Conservation (phyloP, 2,113 vertebrate genomes). For the Coracopsis vasa region DNA sequence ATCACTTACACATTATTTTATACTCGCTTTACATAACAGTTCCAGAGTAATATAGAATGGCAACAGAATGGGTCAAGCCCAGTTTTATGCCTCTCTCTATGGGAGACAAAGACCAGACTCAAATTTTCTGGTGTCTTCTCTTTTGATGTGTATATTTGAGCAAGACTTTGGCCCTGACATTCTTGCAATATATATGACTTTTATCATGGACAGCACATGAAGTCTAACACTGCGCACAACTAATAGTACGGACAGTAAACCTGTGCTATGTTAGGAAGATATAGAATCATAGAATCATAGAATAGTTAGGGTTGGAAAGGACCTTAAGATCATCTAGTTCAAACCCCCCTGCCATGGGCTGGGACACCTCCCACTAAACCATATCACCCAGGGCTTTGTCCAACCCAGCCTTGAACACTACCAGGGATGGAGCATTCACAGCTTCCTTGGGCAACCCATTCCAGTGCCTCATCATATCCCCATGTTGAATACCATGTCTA, state of each 20-base stretch:
- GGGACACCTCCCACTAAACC: too few relatives aligned
- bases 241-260: neutral
- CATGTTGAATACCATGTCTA: fast-evolving
- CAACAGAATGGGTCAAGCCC: neutral
- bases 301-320: too few relatives aligned
- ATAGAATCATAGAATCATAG: too few relatives aligned
- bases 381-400: too few relatives aligned
- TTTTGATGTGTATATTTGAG: neutral
- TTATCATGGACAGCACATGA: neutral
- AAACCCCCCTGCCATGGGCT: too few relatives aligned
- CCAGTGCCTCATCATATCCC: too few relatives aligned
- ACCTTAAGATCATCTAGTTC: too few relatives aligned
- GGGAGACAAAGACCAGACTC: neutral
- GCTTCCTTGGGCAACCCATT: too few relatives aligned
- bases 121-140: neutral
- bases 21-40: neutral
- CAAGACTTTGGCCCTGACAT: neutral
- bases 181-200: neutral
- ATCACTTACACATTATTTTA: neutral
- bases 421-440: too few relatives aligned
- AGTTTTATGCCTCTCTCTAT: neutral
- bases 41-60: neutral
- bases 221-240: neutral
- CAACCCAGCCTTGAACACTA: too few relatives aligned
- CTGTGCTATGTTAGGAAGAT: neutral